Base-by-base conservation (phyloP, 2,113 vertebrate species). In the Cyanocitta stelleri region DNA sequence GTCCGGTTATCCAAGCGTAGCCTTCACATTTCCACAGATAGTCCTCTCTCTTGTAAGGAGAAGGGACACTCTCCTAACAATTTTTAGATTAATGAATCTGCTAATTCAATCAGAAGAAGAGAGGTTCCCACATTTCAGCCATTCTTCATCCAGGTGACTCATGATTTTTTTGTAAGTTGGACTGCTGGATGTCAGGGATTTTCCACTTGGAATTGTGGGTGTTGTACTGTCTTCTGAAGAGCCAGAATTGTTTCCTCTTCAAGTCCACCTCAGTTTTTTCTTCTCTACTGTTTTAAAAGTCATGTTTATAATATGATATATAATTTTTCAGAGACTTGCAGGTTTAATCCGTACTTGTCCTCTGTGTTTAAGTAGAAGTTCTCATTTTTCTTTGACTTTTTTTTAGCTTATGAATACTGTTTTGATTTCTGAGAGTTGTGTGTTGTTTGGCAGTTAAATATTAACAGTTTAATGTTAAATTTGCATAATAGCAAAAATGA, bases 391-490 rank as follows among this genome's bases (percentile, higher is more conserved):
- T 64, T 72, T 72, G 56, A 56, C 13, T 10, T 7, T 41, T 78
- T 83, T 94, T 82, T 93, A 64, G 46, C 37, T 37, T 72, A 26
- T 58, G 71, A 68, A 35, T 79, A 29, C 44, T 80, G 32, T 79
- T 87, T 87, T 94, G 62, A 61, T 93, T 91, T 93, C 56, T 61
- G 64, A 78, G 66, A 39, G 6, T 64, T 73, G 41, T 87, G 78
- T 93, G 66, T 87, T 94, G 54, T 91, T 95, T 69, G 71, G 49
- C 49, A 90, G 82, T 90, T 83, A 72, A 78, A 39, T 93, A 89
- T 82, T 94, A 95, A 79, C 49, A 76, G 67, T 88, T 95, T 85
- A 69, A 73, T 90, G 71, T 85, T 93, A 85, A 85, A 93, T 95
- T 85, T 94, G 16, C 32, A 49, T 91, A 87, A 76, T 79, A 69